Base-by-base conservation (phyloP, 2,113 vertebrate genomes). In the Crotalus helleri region DNA sequence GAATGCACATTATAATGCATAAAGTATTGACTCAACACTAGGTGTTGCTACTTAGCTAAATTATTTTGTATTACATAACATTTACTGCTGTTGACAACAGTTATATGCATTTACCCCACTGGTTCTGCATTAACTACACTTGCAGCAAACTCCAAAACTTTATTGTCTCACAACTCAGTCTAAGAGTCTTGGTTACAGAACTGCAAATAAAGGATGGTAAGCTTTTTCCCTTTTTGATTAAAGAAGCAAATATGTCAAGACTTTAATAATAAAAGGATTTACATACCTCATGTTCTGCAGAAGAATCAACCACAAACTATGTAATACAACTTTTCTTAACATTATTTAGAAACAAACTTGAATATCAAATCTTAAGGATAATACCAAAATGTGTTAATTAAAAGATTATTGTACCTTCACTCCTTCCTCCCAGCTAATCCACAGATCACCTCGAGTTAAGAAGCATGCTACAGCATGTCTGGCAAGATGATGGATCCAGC, bases 401-500 rank as follows among this genome's bases (percentile, higher is more conserved):
- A 91, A 24, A 86, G 92, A 55, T 94, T 93, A 74, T 26, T 46
- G 29, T 96, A 99, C 99, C 98, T 99, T 99, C 98, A 99, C 98
- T 95, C 99, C 99, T 97, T 99, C 99, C 94, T 99, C 99, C 99
- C 99, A 99, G 96, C 98, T 98, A 97, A 99, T 98, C 99, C 99
- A 99, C 49, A 99, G 98, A 97, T 99, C 99, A 89, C 99, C 99
- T 91, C 99, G 98, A 33, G 99, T 99, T 96, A 99, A 97, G 94
- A 99, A 99, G 96, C 99, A 99, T 1, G 99, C 98, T 57, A 99
- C 99, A 12, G 99, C 99, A 90, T 99, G 99, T 11, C 99, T 96
- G n/a, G 99, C 99, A 97, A 99, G 96, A 96, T 99, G 99, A 95
- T 99, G 99, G 96, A 99, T 99, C 99, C 99, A 99, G 4, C 99